phyloP scores from a whole-genome alignment of 2,888 invertebrate genomes.

The Sclerodermus sp. region DNA sequence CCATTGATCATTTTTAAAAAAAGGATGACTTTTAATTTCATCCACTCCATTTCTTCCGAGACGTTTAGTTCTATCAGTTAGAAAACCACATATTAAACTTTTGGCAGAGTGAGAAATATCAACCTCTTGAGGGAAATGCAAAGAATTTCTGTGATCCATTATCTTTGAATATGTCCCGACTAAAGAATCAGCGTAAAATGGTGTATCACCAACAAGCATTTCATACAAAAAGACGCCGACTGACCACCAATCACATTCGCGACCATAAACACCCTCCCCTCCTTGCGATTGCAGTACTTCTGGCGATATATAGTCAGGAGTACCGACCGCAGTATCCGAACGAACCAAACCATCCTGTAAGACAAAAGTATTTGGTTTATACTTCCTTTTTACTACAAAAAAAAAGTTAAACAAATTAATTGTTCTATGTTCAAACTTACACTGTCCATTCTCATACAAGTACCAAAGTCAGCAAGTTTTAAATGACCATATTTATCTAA shows the following conservation, averaged over 20 bases:
- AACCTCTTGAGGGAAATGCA: conserved; percentile 92
- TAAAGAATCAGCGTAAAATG: conserved; percentile 97
- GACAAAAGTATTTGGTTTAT: conserved; percentile 2
- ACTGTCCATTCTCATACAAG: conserved; percentile 97
- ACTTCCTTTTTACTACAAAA: not conserved
- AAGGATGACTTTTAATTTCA: conserved; percentile 92
- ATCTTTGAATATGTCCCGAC: conserved; percentile 98
- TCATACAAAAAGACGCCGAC: conserved; percentile 98
- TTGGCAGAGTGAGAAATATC: conserved; percentile 88
- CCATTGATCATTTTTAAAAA: conserved; percentile 97
- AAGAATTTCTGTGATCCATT: conserved; percentile 96
- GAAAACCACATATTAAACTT: conserved; percentile 87
- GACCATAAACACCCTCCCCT: conserved; percentile 91
- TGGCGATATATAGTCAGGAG: conserved; percentile 99
- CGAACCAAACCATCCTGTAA: conserved; percentile 85
- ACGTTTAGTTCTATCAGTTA: conserved; percentile 88
- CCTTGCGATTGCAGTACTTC: conserved; percentile 98
- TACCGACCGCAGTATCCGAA: conserved; percentile 97
- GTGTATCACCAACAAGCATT: conserved; percentile 98
- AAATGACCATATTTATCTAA: conserved; percentile 93
- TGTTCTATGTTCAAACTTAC: conserved; percentile 51
- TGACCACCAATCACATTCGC: conserved; percentile 99
- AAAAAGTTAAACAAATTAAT: not conserved
- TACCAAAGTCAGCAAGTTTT: conserved; percentile 99
- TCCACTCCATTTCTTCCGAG: conserved; percentile 90